Percentiles rank a stretch among this genome's conserved stretches.
phyloP scores from a whole-genome alignment of 2,113 vertebrate genomes.

The Dasyprocta punctata region DNA sequence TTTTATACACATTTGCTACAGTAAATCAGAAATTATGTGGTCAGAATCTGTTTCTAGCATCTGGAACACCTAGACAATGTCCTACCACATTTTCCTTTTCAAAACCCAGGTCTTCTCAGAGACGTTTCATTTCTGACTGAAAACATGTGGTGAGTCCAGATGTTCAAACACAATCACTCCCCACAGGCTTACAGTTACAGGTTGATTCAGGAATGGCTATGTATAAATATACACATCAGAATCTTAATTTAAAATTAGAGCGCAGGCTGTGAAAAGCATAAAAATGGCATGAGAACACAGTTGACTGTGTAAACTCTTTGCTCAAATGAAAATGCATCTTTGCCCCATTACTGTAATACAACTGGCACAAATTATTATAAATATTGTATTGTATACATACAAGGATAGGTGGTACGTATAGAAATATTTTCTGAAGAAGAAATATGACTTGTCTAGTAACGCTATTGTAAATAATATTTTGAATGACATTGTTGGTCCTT shows the following conservation, averaged over 20 bases:
- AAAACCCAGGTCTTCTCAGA: slow-evolving; percentile 68
- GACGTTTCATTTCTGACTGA: slow-evolving; percentile 77
- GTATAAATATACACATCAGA: slow-evolving; percentile 77
- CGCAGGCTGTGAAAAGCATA: slow-evolving; percentile 51
- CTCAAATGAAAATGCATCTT: slow-evolving; percentile 41
- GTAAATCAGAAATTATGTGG: slow-evolving; percentile 40
- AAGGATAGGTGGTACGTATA: background rate
- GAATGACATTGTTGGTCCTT: background rate
- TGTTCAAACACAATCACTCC: slow-evolving; percentile 82
- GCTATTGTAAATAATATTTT: slow-evolving; percentile 11
- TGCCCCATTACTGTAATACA: background rate
- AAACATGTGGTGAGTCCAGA: slow-evolving; percentile 84
- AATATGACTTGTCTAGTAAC: background rate
- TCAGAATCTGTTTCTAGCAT: background rate
- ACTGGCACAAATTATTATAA: background rate
- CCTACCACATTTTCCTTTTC: slow-evolving; percentile 51
- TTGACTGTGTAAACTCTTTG: background rate
- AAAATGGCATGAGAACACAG: slow-evolving; percentile 54
- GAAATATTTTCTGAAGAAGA: background rate
- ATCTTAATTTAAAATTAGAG: slow-evolving; percentile 76
- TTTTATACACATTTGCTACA: background rate
- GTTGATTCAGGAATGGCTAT: slow-evolving; percentile 79
- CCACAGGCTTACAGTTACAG: slow-evolving; percentile 78
- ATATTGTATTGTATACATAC: background rate
- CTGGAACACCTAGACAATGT: slow-evolving; percentile 37